Conservation (phyloP, 2,797 vertebrate species). For the Austrolebias charrua region DNA sequence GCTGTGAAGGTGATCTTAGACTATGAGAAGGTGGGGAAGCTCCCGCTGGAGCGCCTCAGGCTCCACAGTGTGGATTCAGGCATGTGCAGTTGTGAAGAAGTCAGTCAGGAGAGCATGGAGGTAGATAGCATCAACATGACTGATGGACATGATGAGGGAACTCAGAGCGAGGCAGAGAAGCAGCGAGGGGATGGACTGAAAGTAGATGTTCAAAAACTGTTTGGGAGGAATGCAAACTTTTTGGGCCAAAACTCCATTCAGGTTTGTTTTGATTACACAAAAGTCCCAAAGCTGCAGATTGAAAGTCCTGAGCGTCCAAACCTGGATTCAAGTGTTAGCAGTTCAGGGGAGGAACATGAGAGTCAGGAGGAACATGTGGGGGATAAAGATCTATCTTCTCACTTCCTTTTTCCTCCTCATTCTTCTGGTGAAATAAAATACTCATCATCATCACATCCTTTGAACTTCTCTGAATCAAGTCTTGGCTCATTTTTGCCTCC, state of each 20-base stretch:
- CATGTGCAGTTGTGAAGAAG: constrained; percentile 39
- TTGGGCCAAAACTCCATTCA: constrained; percentile 36
- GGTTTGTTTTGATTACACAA: constrained; percentile 54
- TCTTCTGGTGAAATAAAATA: neutral
- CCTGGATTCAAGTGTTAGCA: constrained; percentile 56
- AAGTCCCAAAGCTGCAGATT: constrained; percentile 8
- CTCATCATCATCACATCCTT: neutral
- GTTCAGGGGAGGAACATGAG: constrained; percentile 39
- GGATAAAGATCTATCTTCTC: neutral
- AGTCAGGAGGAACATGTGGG: constrained; percentile 57
- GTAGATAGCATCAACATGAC: constrained; percentile 12
- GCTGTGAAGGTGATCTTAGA: constrained; percentile 31
- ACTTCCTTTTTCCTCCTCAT: constrained; percentile 22
- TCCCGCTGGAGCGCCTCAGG: constrained; percentile 6
- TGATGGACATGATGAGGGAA: neutral
- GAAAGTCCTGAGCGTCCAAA: constrained; percentile 27
- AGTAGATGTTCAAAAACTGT: constrained; percentile 14
- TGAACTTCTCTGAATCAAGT: neutral
- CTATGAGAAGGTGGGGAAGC: constrained; percentile 48
- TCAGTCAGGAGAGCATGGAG: constrained; percentile 53
- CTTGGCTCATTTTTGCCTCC: neutral
- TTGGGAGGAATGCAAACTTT: constrained; percentile 3
- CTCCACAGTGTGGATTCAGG: constrained; percentile 56
- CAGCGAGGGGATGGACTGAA: neutral
- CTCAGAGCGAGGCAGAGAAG: neutral